phyloP scores from a whole-genome alignment of 2,797 vertebrate genomes.

The Poecilia wingei region DNA sequence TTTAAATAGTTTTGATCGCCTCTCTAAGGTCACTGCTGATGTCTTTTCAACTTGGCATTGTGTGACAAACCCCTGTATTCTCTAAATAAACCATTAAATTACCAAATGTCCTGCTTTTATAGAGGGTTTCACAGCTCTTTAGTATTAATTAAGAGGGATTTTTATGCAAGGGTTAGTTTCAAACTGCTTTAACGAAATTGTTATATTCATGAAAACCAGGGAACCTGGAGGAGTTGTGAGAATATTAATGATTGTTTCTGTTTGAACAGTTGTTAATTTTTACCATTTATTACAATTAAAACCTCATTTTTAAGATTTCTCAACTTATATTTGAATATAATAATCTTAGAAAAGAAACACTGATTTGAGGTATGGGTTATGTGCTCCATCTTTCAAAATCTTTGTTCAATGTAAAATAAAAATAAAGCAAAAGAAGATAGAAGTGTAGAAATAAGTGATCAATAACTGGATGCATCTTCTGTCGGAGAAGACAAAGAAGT shows the following conservation, averaged over 20 bases:
- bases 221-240: neutral
- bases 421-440: neutral
- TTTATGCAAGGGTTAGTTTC: neutral
- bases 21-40: neutral
- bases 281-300: neutral
- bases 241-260: neutral
- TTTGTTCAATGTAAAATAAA: neutral
- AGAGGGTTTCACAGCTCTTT: neutral
- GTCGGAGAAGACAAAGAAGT: too few relatives aligned
- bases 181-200: neutral
- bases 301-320: neutral
- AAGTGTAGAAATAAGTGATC: neutral
- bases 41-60: neutral
- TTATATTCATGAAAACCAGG: neutral
- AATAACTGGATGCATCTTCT: too few relatives aligned
- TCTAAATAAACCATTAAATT: neutral
- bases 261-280: neutral
- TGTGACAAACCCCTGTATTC: neutral
- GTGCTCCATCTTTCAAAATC: neutral
- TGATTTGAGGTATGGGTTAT: neutral
- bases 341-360: neutral
- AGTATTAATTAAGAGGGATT: neutral
- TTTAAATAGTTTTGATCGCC: neutral
- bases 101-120: neutral
- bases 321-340: neutral